Conservation (phyloP, 2,888 invertebrate genomes). For the Rhagonycha lutea region DNA sequence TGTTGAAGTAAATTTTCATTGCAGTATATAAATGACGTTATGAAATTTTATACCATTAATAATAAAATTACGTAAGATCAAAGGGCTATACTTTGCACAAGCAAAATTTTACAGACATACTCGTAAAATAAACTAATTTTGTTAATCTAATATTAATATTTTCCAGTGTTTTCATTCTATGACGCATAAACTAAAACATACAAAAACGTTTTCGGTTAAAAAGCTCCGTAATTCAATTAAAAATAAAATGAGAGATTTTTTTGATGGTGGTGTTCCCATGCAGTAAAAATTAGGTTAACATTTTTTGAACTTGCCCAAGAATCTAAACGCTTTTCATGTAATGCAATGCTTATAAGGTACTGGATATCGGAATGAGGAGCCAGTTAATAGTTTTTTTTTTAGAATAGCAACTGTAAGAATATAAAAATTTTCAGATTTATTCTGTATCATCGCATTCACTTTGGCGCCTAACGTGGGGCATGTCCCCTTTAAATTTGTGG, state of each 20-base stretch:
- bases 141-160: background rate
- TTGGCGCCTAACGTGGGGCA: too few relatives aligned
- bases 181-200: background rate
- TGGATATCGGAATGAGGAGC: too few relatives aligned
- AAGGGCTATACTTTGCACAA: background rate
- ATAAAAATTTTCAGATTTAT: too few relatives aligned
- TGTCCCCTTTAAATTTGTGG: too few relatives aligned
- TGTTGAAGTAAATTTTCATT: background rate
- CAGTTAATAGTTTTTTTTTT: too few relatives aligned
- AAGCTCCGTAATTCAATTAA: background rate
- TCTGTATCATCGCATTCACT: too few relatives aligned
- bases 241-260: background rate
- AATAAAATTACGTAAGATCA: background rate
- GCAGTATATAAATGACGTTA: background rate
- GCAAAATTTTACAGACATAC: background rate
- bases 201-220: background rate
- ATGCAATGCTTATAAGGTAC: too few relatives aligned
- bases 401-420: too few relatives aligned
- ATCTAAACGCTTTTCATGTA: too few relatives aligned
- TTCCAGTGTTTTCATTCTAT: background rate
- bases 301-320: too few relatives aligned
- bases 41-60: conserved; percentile 1
- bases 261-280: background rate
- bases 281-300: background rate
- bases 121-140: background rate